Percentiles rank a stretch among this genome's conserved stretches.
Conservation (phyloP, 2,888 invertebrate species). For the Stomorhina lunata region DNA sequence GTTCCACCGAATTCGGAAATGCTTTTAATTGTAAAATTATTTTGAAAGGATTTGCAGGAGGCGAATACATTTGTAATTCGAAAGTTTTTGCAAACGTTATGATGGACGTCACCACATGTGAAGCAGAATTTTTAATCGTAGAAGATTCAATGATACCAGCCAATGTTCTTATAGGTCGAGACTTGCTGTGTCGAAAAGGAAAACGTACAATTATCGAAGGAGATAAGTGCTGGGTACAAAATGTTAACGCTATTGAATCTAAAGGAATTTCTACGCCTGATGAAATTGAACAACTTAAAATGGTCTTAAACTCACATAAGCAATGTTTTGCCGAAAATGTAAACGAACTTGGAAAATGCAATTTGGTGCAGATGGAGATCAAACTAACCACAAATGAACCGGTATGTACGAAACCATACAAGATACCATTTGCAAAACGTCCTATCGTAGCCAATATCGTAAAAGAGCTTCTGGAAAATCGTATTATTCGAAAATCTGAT, state of each 20-base stretch:
- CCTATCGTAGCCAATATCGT: slow-evolving; percentile 25
- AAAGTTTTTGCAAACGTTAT: slow-evolving; percentile 37
- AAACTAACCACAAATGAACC: slow-evolving; percentile 1
- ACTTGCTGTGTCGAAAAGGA: slow-evolving; percentile 11
- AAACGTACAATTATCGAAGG: slow-evolving; percentile 44
- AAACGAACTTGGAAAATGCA: background rate
- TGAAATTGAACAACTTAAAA: background rate
- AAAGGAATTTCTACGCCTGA: background rate
- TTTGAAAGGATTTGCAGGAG: slow-evolving; percentile 43
- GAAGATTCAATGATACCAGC: slow-evolving; percentile 22
- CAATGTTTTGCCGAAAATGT: background rate
- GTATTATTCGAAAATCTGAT: slow-evolving; percentile 50
- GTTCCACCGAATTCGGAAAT: background rate
- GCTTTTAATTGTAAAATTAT: background rate
- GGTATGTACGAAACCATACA: slow-evolving; percentile 46
- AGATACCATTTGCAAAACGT: slow-evolving; percentile 50
- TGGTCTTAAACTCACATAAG: background rate
- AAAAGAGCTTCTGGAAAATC: slow-evolving; percentile 31
- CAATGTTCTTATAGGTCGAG: slow-evolving; percentile 7
- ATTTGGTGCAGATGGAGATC: slow-evolving; percentile 37
- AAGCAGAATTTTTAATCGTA: slow-evolving; percentile 13
- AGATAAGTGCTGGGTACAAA: slow-evolving; percentile 35
- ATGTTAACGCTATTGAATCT: background rate
- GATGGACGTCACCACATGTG: slow-evolving; percentile 27
- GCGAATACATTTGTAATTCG: slow-evolving; percentile 27